Evolutionary conservation across 2,113 vertebrate genomes (phyloP).

Genomic region (Scartelaos histophorus): DNA sequence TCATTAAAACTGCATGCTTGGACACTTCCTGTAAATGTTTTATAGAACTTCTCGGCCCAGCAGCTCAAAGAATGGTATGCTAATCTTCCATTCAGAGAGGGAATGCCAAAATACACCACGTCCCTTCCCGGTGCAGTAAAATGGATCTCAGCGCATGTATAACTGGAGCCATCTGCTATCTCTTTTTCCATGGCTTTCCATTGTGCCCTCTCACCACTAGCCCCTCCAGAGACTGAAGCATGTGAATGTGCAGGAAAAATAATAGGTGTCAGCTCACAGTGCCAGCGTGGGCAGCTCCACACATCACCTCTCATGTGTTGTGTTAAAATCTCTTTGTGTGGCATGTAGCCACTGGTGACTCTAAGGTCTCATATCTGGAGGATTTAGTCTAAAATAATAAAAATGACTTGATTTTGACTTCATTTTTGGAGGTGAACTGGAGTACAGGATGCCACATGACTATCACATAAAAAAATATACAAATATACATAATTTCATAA

Average conservation of each 20-base stretch:
- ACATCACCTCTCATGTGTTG: neutral
- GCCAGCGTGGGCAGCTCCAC: neutral
- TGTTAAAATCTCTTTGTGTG: neutral
- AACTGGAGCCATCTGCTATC: slow-evolving; percentile 50
- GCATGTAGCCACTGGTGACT: neutral
- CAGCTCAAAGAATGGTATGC: slow-evolving; percentile 36
- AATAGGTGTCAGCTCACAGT: neutral
- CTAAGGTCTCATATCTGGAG: too few species aligned
- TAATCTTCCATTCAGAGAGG: neutral
- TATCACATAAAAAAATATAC: too few species aligned
- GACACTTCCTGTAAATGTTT: too few species aligned
- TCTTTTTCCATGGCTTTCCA: slow-evolving; percentile 19
- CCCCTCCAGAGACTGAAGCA: neutral
- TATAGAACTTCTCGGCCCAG: neutral
- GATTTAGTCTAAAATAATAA: too few species aligned
- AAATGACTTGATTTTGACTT: too few species aligned
- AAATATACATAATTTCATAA: too few species aligned
- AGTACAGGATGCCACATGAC: too few species aligned
- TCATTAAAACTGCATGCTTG: too few species aligned
- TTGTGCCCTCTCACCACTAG: slow-evolving; percentile 9
- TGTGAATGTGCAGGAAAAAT: slow-evolving; percentile 14
- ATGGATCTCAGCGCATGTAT: slow-evolving; percentile 36
- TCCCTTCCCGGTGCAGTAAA: slow-evolving; percentile 23
- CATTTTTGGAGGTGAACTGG: too few species aligned
- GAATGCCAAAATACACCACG: slow-evolving; percentile 18